Conservation (phyloP, 1,140 invertebrate genomes). For the Diplogasteroides magnus region DNA sequence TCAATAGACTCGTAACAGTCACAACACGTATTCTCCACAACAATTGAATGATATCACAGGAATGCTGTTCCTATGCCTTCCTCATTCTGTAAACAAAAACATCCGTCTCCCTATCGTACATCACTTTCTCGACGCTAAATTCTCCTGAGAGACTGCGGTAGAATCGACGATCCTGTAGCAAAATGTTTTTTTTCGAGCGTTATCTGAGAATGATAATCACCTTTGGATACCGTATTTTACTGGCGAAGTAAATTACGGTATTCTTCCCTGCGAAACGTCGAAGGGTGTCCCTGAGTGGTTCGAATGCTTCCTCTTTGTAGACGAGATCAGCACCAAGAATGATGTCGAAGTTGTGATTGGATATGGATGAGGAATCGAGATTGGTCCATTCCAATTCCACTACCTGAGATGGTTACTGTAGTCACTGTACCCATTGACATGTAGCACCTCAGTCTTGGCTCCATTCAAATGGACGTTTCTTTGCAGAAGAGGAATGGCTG, state of each 20-base stretch:
- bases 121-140: background rate
- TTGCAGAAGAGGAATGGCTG: conserved; percentile 1
- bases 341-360: background rate
- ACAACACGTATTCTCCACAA: background rate
- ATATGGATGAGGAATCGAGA: background rate
- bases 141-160: background rate
- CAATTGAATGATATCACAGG: background rate
- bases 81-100: background rate
- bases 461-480: background rate
- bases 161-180: background rate
- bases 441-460: background rate
- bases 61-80: background rate
- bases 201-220: background rate
- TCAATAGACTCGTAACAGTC: no score
- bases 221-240: conserved; percentile 12
- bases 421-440: no score
- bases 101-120: background rate
- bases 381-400: conserved; percentile 3
- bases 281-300: background rate
- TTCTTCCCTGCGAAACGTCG: background rate
- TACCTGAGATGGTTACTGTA: background rate
- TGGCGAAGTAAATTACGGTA: conserved; percentile 4
- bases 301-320: conserved; percentile 10
- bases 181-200: no score
- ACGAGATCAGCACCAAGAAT: conserved; percentile 13